Evolutionary conservation across 2,888 invertebrate species (phyloP), one percentile per base, ranked within the genome.

Genomic region (Gibbula magus): DNA sequence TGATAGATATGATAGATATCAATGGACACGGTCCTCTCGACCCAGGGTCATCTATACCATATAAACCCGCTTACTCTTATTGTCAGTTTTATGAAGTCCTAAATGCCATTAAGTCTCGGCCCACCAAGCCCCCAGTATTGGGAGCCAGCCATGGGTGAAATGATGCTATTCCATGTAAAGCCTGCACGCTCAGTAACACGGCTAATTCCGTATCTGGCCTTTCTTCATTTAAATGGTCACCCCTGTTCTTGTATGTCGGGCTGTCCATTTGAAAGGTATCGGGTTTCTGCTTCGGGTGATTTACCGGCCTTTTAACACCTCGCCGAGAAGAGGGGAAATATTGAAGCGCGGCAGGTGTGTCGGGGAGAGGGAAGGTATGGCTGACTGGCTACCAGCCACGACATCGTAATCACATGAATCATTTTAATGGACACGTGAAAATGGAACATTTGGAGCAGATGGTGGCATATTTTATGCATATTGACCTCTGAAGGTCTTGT

Each of bases 1-100:
- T 61, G 25, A 61, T 61, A 61, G 61, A 61, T 61, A 61, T 61
- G 61, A 61, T 61, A 32, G 25, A 25, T 61, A 61, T 61, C 61
- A 61, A 61, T 61, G 32, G 16, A 25, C 16, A 61, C 13, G 16
- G 29, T 29, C 13, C 25, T 25, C 25, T 22, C 61, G 29, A 25
- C 25, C 61, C 4, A 32, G 25, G 22, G 61, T 61, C 61, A 61
- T 32, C 0, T 61, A 61, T 16, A 61, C 61, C 45, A 45, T 45
- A 45, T 45, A 45, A 45, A 45, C 45, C 45, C 56, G 20, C 56
- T 56, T 56, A 56, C 56, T 56, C 22, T 25, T 8, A n/a, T 20
- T 25, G 61, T 61, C 61, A 61, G 2, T 25, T 25, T 61, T 32
- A 61, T 61, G 32, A 61, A 61, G 25, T 61, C 25, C 32, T 32